Percentiles rank a stretch among this genome's conserved stretches.
Conservation (phyloP, 2,113 vertebrate genomes). For the Hemicordylus capensis region DNA sequence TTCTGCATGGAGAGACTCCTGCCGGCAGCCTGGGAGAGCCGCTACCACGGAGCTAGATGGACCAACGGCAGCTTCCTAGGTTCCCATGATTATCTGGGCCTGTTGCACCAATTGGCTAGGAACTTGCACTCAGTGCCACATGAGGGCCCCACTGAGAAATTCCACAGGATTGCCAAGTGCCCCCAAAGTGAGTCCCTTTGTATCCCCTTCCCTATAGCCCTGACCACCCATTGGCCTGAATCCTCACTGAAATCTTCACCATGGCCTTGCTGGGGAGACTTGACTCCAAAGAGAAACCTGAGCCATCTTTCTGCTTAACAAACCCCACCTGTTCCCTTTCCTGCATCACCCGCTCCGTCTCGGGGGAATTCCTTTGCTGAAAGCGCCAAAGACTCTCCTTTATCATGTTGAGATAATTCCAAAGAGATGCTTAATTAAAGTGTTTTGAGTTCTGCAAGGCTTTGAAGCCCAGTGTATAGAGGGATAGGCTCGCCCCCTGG, state of each 20-base stretch:
- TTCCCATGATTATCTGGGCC: background rate
- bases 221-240: background rate
- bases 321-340: background rate
- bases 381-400: background rate
- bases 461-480: background rate
- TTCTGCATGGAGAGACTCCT: too few relatives aligned
- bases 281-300: background rate
- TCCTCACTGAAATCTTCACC: background rate
- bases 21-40: too few relatives aligned
- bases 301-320: background rate
- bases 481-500: slow-evolving; percentile 19
- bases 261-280: background rate
- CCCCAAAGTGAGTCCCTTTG: background rate
- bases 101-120: background rate
- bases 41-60: too few relatives aligned
- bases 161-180: too few relatives aligned
- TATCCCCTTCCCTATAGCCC: background rate
- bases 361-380: accelerated
- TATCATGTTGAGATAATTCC: background rate
- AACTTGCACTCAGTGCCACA: background rate
- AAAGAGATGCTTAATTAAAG: background rate
- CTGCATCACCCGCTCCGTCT: background rate
- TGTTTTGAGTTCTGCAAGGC: background rate
- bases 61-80: background rate
- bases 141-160: background rate